Conservation (phyloP, 2,113 vertebrate species). For the mouse (Mus musculus) region GRCm39 chr13:75840001-75840500, state of each 20-base stretch:
- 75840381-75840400: background rate
- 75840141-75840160: background rate
- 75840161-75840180: background rate
- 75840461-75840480: background rate
- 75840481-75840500: background rate
- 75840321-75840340: background rate
- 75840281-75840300: background rate
- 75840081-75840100: background rate
- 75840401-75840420: background rate
- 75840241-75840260: background rate
- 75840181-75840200: background rate
- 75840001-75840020: background rate
- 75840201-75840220: background rate
- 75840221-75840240: background rate
- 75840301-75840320: background rate
- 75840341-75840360: background rate
- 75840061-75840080: background rate
- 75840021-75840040: background rate
- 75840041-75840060: constrained; percentile 12
- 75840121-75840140: background rate
- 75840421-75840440: background rate
- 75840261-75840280: too few relatives aligned
- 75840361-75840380: background rate
- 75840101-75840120: background rate
- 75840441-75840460: background rate